phyloP scores from a whole-genome alignment of 2,797 vertebrate species.

The Lagorchestes hirsutus region DNA sequence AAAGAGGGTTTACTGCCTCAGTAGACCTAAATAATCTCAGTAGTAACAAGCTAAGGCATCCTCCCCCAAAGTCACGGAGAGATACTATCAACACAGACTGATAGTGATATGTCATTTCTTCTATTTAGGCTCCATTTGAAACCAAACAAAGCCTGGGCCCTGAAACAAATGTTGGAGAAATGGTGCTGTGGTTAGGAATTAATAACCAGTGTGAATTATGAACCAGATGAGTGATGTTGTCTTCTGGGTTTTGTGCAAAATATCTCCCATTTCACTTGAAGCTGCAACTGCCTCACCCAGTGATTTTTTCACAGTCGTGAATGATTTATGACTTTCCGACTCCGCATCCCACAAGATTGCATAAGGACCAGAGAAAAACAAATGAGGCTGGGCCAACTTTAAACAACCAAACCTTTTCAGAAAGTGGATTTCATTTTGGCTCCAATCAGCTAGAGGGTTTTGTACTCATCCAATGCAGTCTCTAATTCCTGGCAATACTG shows the following conservation, averaged over 20 bases:
- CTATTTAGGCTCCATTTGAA: conserved; percentile 41
- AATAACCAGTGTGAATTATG: accelerated
- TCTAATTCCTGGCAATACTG: conserved; percentile 5
- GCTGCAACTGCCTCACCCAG: conserved; percentile 36
- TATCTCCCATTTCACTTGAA: conserved; percentile 49
- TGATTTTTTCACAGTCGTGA: conserved; percentile 44
- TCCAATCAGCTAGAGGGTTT: conserved; percentile 20
- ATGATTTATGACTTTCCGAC: conserved; percentile 68
- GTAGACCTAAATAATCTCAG: neutral
- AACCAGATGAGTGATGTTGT: accelerated
- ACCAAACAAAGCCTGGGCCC: neutral
- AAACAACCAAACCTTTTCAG: conserved; percentile 43
- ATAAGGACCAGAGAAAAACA: conserved; percentile 71
- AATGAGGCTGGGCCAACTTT: conserved; percentile 61
- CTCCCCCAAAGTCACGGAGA: conserved; percentile 35
- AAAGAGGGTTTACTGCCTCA: conserved; percentile 2
- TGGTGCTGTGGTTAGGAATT: neutral
- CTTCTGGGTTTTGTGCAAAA: conserved; percentile 46
- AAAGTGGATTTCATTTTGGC: conserved; percentile 56
- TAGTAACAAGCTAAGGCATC: neutral
- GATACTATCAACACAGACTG: neutral
- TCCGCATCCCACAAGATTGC: conserved; percentile 62
- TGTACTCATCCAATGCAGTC: conserved; percentile 31
- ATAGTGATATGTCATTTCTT: conserved; percentile 4
- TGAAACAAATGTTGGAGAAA: neutral